Evolutionary conservation across 2,113 vertebrate genomes (phyloP), one percentile per base, ranked within the genome.

Genomic region (Atrichornis clamosus): DNA sequence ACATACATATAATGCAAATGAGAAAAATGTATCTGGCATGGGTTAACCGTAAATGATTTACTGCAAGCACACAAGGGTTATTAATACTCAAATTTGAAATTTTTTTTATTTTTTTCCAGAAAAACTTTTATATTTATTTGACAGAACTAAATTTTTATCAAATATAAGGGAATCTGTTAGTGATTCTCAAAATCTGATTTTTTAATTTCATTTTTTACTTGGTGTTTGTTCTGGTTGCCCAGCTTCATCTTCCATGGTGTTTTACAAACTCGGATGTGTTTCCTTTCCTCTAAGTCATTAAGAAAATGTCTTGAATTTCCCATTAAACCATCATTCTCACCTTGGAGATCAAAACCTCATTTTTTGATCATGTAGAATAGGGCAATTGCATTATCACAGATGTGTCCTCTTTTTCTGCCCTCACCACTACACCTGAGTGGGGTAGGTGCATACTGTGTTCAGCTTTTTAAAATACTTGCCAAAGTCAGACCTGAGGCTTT

Each of bases 1-100:
- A 33, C 9, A 2, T 58, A 22, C 20, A 18, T 11, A 44, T 53
- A 44, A 49, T 3, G 1, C 63, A 67, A 79, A 39, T 1, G 0
- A 32, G n/a, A 74, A 84, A 52, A 64, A 42, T 5, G 5, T 12
- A 4, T 39, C 37, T n/a, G 7, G 7, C 30, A 7, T 24, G 13
- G 12, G 6, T 44, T 62, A 68, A 15, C 55, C 22, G 11, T 72
- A n/a, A 49, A 13, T 81, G 16, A 37, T 37, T 70, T 63, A 27
- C 7, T 63, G 58, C 39, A 68, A 26, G 19, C 60, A 21, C 27
- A 13, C 33, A 13, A 44, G 22, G 27, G 18, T 60, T 73, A 58
- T 39, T 90, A 18, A 46, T 27, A n/a, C 37, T 72, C 23, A 42
- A 52, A 28, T 17, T 17, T 7, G 1, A 23, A n/a, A 16, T 2